phyloP scores from a whole-genome alignment of 2,888 invertebrate species.

The Melanostoma mellinum region DNA sequence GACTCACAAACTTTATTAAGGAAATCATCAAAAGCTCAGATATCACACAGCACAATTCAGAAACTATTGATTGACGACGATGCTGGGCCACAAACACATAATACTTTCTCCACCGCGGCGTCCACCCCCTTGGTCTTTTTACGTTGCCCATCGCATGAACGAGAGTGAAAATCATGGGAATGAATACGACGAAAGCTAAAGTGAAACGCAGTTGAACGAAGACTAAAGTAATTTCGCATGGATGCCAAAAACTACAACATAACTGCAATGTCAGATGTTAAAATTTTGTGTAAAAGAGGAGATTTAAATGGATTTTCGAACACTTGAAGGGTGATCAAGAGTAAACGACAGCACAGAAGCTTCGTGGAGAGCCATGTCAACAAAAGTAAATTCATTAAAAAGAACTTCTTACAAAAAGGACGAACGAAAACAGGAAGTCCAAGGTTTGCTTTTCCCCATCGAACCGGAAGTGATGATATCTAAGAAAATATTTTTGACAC shows the following conservation, averaged over 20 bases:
- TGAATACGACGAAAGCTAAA: constrained; percentile 2
- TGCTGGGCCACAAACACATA: too few relatives aligned
- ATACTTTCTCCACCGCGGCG: too few relatives aligned
- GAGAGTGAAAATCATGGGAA: constrained; percentile 15
- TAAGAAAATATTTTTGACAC: constrained; percentile 4
- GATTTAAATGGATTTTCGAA: constrained; percentile 18
- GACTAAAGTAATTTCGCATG: constrained; percentile 13
- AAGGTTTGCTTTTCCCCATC: constrained; percentile 8
- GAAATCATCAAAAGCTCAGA: constrained; percentile 2
- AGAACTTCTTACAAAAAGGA: constrained; percentile 23
- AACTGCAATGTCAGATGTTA: constrained; percentile 31
- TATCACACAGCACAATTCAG: constrained; percentile 1
- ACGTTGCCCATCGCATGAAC: not conserved
- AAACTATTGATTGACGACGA: constrained; percentile 5
- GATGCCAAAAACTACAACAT: constrained; percentile 19
- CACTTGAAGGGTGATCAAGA: constrained; percentile 37
- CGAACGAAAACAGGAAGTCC: not conserved
- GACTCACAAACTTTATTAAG: not conserved
- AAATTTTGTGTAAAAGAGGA: not conserved
- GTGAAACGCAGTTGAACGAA: not conserved
- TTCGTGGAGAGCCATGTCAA: constrained; percentile 23
- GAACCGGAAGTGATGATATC: constrained; percentile 9
- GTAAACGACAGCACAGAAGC: constrained; percentile 39
- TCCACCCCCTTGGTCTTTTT: not conserved
- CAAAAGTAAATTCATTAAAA: constrained; percentile 43